These are phyloP conservation scores for Squalus acanthias DNA, from an alignment of 2,797 vertebrate genomes.

Conservation along the genomic window DNA sequence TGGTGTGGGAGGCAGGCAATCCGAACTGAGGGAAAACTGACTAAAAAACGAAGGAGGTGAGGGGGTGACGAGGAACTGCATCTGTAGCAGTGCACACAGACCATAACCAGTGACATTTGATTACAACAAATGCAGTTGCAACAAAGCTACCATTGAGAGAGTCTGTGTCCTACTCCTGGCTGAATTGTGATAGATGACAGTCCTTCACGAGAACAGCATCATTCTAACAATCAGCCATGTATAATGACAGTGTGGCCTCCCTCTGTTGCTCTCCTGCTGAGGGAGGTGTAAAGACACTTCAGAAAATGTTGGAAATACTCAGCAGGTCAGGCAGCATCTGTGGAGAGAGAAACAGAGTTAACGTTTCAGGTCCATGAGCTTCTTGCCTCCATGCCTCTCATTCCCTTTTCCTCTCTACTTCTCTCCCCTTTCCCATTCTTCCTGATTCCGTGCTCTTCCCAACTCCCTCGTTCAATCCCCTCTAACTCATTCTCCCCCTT, in stretches of 20 bases:
- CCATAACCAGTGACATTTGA: not conserved
- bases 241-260: not conserved
- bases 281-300: too few species aligned
- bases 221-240: not conserved
- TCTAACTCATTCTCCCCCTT: too few species aligned
- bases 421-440: too few species aligned
- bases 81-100: not conserved
- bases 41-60: not conserved
- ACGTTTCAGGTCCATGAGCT: too few species aligned
- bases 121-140: not conserved
- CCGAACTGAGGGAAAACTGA: too few species aligned
- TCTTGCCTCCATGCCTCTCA: too few species aligned
- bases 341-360: too few species aligned
- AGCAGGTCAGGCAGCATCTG: too few species aligned
- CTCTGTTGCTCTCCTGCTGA: not conserved
- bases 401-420: too few species aligned
- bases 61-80: not conserved
- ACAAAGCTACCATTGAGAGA: not conserved
- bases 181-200: not conserved
- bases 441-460: too few species aligned
- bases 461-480: too few species aligned
- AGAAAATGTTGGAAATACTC: too few species aligned
- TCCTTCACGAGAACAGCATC: not conserved
- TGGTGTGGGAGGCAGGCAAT: not conserved
- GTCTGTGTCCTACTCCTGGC: not conserved